Base-by-base conservation (phyloP, 2,888 invertebrate genomes). In the Hirtodrosophila alboralis region DNA sequence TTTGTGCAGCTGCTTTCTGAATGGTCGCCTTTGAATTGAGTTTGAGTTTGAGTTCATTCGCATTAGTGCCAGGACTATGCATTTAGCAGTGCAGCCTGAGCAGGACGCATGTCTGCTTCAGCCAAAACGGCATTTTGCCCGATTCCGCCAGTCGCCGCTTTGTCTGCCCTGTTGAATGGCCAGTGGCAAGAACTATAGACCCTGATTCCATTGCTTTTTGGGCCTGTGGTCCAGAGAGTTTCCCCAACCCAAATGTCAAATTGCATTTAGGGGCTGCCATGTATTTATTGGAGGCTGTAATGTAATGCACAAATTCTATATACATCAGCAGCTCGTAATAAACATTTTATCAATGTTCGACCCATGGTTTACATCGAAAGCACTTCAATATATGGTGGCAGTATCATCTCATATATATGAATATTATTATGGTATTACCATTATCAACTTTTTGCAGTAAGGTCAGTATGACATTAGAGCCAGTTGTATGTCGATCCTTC, bases 291-390 rank as follows among this genome's bases (percentile, higher is more conserved):
- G 2, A 2, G 5, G 2, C 12, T 38, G 18, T 18, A 18, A 18
- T 2, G 65, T 78, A 78, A 71, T 67, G 62, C 68, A 60, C 36
- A 60, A 49, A 63, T 63, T 73, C 53, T 63, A 79, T 68, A 65
- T 65, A 57, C 67, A 60, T 38, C 21, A n/a, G 49, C 49, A 36
- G 61, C 63, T 64, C 54, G 52, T 48, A 31, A 48, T 57, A 30
- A 31, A 56, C 47, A 45, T 51, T 59, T 10, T 26, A 56, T 31
- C 14, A 33, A 3, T 34, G 27, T 4, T 5, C 53, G 36, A 4
- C n/a, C 12, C n/a, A n/a, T 12, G 12, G 26, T 5, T 30, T 12
- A 26, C 9, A 26, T 6, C 9, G n/a, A n/a, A n/a, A n/a, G n/a
- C n/a, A n/a, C n/a, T n/a, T n/a, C n/a, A n/a, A n/a, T n/a, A n/a